These are phyloP conservation scores for Aspidiotus rigidus DNA, from an alignment of 2,888 invertebrate species.

Conservation along the genomic window DNA sequence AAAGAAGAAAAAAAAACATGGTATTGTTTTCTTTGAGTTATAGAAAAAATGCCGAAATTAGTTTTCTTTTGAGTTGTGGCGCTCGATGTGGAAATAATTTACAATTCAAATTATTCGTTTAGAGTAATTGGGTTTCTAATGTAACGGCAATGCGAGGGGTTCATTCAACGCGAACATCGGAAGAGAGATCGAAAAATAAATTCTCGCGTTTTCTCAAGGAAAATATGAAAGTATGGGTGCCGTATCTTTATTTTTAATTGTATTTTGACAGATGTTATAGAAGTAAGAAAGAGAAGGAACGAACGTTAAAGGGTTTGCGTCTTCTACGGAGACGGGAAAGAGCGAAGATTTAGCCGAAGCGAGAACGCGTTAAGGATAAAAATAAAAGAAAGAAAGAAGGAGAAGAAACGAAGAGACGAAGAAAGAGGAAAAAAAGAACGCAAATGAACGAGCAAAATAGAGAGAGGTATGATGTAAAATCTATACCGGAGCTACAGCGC, in stretches of 20 bases:
- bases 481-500: neutral
- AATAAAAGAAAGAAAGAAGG: neutral
- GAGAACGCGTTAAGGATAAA: constrained; percentile 4
- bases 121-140: constrained; percentile 24
- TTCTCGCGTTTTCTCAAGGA: constrained; percentile 17
- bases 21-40: constrained; percentile 29
- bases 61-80: constrained; percentile 25
- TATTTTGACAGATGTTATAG: constrained; percentile 26
- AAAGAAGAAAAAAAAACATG: constrained; percentile 14
- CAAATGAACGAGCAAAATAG: constrained; percentile 7
- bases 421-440: neutral
- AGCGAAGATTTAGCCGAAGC: constrained; percentile 19
- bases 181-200: constrained; percentile 29
- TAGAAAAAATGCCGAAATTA: constrained; percentile 29
- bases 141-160: neutral
- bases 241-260: constrained; percentile 34
- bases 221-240: constrained; percentile 28
- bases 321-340: neutral
- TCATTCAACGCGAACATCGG: constrained; percentile 10
- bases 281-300: neutral
- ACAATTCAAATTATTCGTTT: constrained; percentile 31
- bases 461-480: constrained; percentile 13
- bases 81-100: constrained; percentile 27
- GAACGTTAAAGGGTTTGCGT: neutral
- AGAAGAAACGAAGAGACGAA: neutral